Evolutionary conservation across 1,140 invertebrate species (phyloP), one percentile per base, ranked within the genome.

Genomic region (Parasteatoda tepidariorum): DNA sequence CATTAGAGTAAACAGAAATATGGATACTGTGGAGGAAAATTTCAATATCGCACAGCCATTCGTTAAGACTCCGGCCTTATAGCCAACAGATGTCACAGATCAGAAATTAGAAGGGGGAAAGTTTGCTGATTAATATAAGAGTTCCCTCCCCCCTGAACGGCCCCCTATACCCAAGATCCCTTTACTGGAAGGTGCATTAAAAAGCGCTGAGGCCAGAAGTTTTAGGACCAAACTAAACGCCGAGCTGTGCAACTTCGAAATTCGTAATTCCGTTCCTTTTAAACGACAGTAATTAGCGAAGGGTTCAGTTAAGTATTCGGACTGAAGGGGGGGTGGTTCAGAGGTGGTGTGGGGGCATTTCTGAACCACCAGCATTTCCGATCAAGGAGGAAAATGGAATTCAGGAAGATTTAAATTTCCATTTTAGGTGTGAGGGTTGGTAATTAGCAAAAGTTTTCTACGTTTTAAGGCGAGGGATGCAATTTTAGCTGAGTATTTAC

Each of bases 51-150:
- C 9, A 13, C 30, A 22, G 24, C 62, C 62, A 79, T 79, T 79
- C 76, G 62, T 68, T 79, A 68, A 67, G 55, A 64, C 2, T 26
- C 28, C 75, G 18, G 30, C 13, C 57, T 79, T 67, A 79, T 79
- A 64, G 76, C 68, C 76, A 79, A 57, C 76, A 79, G 76, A 79
- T 79, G 76, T 68, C 76, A 79, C 76, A 79, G 76, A 79, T 79
- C 76, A 79, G 62, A 79, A 79, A 79, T 79, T 79, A 68, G 76
- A 34, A 34, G 61, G 64, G 64, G 64, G 54, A 79, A 79, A 79
- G 76, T 79, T 79, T 48, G 41, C 62, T 68, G 48, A 79, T 79
- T 79, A 68, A 79, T 67, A 55, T 68, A 68, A 34, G 59, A 22
- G 41, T 26, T 33, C 34, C 26, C 34, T n/a, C n/a, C n/a, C n/a